Evolutionary conservation across 2,797 vertebrate species (phyloP).

Genomic region (Acrocephalus scirpaceus): DNA sequence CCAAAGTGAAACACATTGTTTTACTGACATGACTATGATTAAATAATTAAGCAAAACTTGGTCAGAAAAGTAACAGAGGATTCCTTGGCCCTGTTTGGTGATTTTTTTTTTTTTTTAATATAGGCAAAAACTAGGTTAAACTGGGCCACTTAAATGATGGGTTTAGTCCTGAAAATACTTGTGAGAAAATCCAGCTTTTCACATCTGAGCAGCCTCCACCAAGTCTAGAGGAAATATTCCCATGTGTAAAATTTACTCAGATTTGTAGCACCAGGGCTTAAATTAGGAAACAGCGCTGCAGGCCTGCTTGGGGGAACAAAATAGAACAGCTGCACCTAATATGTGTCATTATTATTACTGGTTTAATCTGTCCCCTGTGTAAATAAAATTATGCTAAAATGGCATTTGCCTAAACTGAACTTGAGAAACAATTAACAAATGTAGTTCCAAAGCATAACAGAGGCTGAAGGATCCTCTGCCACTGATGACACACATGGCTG

Average conservation of each 20-base stretch:
- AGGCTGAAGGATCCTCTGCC: not conserved
- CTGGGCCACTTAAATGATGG: not conserved
- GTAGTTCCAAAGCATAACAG: not conserved
- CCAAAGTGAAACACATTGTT: not conserved
- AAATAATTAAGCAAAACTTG: not conserved
- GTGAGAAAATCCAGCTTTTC: not conserved
- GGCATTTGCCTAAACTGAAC: conserved; percentile 4
- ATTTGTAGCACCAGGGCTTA: not conserved
- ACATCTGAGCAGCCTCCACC: not conserved
- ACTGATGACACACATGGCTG: not conserved
- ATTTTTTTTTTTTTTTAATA: not conserved
- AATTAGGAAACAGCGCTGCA: conserved; percentile 6
- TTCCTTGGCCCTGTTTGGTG: not conserved
- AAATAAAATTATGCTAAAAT: conserved; percentile 23
- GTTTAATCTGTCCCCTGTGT: conserved; percentile 5
- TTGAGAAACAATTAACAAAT: conserved; percentile 15
- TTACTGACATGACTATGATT: not conserved
- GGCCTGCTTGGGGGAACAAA: not conserved
- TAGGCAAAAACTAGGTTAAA: not conserved
- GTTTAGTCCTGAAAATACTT: not conserved
- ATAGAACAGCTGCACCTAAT: conserved; percentile 22
- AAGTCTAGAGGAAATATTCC: not conserved
- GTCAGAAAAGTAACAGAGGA: not conserved
- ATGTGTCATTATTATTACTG: not conserved
- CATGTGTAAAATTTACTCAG: not conserved